Base-by-base conservation (phyloP, 2,797 vertebrate species). In the Microchirus variegatus region DNA sequence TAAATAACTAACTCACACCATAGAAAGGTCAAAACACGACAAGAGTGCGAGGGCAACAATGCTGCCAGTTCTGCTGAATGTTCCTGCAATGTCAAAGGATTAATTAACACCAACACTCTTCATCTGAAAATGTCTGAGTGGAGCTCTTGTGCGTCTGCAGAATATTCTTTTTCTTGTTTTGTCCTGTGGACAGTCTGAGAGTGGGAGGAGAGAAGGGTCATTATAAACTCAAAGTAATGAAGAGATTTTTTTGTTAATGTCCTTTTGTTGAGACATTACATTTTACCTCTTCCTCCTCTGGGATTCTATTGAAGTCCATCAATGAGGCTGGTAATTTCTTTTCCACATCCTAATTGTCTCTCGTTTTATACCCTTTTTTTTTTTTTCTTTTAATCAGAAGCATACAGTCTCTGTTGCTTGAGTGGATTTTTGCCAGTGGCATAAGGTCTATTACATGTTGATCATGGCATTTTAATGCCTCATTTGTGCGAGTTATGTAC, bases 161-260 rank as follows among this genome's bases (percentile, higher is more conserved):
- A 70, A 63, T 55, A 53, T 58, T 46, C 40, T 59, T 71, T 63
- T 70, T 68, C 55, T 70, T 56, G 40, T 3, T 26, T 47, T 43
- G 66, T 19, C 42, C 44, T 63, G 48, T 59, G 77, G 51, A 58
- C 60, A 45, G 49, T 35, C 46, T 14, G 43, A 66, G 35, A 57
- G 40, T 54, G 41, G 35, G 19, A 51, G 42, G 15, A 54, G 41
- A 40, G 43, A 53, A 37, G 45, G 53, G 67, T 74, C 67, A 73
- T 85, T 84, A 84, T 83, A 84, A 60, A 66, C 59, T 75, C 63
- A 76, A 71, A 81, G 78, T 81, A 83, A 88, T 87, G 77, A 86
- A 67, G 63, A 78, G 59, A 22, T 76, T 84, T 55, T 55, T 66
- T 64, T 75, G 62, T 75, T 88, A 84, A 81, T 81, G 85, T 82